phyloP scores from a whole-genome alignment of 2,797 vertebrate species.

The Chlorospingus flavigularis region DNA sequence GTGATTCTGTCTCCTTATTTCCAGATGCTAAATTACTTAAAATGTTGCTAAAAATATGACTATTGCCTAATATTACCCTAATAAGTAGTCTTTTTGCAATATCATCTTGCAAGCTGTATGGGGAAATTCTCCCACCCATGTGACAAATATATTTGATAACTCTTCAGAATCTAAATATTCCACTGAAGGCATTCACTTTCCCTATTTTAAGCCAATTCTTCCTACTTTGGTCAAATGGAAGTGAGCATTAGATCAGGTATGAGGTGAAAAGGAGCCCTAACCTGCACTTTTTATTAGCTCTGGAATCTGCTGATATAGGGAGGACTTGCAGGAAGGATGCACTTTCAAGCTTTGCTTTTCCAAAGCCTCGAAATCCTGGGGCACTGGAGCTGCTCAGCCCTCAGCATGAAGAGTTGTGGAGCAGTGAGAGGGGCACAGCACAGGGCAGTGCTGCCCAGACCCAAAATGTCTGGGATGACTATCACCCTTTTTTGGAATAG shows the following conservation, averaged over 20 bases:
- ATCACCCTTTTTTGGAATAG: background rate
- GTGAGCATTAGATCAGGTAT: background rate
- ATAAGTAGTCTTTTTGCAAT: background rate
- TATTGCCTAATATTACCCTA: constrained; percentile 39
- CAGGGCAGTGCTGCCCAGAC: background rate
- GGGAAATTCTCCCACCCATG: constrained; percentile 27
- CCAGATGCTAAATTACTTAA: constrained; percentile 20
- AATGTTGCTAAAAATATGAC: constrained; percentile 27
- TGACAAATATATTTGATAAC: background rate
- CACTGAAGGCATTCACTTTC: background rate
- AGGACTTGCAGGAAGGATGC: rapidly evolving
- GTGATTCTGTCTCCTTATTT: background rate
- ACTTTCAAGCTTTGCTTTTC: background rate
- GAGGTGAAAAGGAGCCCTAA: background rate
- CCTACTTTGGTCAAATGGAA: background rate
- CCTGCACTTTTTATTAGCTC: background rate
- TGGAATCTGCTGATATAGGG: background rate
- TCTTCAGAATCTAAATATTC: constrained; percentile 1
- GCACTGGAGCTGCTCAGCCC: background rate
- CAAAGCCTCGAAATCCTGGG: background rate
- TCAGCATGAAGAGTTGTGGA: background rate
- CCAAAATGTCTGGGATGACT: background rate
- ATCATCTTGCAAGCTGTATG: background rate
- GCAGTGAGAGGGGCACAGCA: rapidly evolving
- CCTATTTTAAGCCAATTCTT: background rate